These are phyloP conservation scores for Agelaius phoeniceus DNA, from an alignment of 2,113 vertebrate genomes.

Conservation along the genomic window DNA sequence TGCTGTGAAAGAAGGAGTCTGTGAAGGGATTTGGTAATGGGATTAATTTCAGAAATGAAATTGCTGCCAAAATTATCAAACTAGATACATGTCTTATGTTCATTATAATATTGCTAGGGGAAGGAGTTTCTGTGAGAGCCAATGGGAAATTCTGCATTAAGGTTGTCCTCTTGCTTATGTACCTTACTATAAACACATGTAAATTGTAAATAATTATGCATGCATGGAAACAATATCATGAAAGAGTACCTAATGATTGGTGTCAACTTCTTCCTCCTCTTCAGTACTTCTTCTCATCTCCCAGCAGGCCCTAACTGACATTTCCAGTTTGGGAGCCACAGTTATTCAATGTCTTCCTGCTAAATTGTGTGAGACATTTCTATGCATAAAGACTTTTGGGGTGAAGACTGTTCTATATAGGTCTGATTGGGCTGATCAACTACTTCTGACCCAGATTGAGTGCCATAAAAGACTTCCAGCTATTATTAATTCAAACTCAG, in stretches of 20 bases:
- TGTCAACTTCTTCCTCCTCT: not conserved
- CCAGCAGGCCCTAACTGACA: not conserved
- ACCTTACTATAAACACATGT: not conserved
- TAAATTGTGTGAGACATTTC: not conserved
- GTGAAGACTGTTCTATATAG: not conserved
- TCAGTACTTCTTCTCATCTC: not conserved
- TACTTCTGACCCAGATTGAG: not conserved
- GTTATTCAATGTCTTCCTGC: not conserved
- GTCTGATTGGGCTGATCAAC: not conserved
- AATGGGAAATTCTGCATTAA: not conserved
- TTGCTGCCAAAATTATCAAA: not conserved
- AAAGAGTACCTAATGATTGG: not conserved
- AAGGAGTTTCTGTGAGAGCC: not conserved
- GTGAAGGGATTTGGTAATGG: not conserved
- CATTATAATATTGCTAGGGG: not conserved
- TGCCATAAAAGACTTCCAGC: not conserved
- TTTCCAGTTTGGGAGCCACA: not conserved
- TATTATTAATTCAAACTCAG: slow-evolving; percentile 8
- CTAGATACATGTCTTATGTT: not conserved
- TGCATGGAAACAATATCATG: not conserved
- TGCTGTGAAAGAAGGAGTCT: not conserved
- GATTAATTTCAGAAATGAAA: not conserved
- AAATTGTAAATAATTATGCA: not conserved
- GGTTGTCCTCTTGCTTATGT: not conserved
- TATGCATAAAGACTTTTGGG: not conserved